phyloP scores from a whole-genome alignment of 2,797 vertebrate genomes.

The Bufotes viridis region DNA sequence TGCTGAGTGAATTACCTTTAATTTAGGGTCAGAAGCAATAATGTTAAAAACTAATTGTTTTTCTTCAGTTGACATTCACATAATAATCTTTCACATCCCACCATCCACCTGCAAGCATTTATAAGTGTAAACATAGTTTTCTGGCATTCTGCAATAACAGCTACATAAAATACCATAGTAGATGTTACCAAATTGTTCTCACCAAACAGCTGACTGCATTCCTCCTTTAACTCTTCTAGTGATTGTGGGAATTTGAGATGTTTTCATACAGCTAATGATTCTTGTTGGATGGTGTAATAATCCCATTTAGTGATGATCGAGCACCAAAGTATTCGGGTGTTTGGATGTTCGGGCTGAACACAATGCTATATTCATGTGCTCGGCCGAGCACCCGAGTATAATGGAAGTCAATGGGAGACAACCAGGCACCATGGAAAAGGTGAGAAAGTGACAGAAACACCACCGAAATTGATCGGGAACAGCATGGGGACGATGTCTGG shows the following conservation, averaged over 20 bases:
- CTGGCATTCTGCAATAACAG: slow-evolving; percentile 45
- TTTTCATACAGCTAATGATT: slow-evolving; percentile 17
- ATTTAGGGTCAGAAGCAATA: slow-evolving; percentile 41
- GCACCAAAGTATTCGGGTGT: too few relatives aligned
- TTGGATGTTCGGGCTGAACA: too few relatives aligned
- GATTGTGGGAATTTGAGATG: slow-evolving; percentile 28
- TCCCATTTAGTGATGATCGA: background rate
- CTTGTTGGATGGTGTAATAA: slow-evolving; percentile 15
- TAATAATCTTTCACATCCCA: slow-evolving; percentile 31
- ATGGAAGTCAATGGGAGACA: too few relatives aligned
- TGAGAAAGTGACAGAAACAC: too few relatives aligned
- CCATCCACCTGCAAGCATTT: slow-evolving; percentile 55
- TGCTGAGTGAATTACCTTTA: slow-evolving; percentile 43
- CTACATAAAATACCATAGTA: slow-evolving; percentile 13
- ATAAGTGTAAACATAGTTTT: slow-evolving; percentile 38
- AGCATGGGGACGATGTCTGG: too few relatives aligned
- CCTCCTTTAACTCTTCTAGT: background rate
- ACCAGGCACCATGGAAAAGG: too few relatives aligned
- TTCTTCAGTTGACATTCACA: slow-evolving; percentile 30
- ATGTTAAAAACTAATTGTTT: slow-evolving; percentile 29
- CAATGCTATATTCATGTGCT: too few relatives aligned
- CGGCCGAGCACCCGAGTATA: too few relatives aligned
- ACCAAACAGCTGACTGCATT: slow-evolving; percentile 37
- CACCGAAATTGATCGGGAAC: too few relatives aligned
- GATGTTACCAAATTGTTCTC: slow-evolving; percentile 31